Evolutionary conservation across 2,797 vertebrate genomes (phyloP).

Genomic region (Urosaurus nigricauda): DNA sequence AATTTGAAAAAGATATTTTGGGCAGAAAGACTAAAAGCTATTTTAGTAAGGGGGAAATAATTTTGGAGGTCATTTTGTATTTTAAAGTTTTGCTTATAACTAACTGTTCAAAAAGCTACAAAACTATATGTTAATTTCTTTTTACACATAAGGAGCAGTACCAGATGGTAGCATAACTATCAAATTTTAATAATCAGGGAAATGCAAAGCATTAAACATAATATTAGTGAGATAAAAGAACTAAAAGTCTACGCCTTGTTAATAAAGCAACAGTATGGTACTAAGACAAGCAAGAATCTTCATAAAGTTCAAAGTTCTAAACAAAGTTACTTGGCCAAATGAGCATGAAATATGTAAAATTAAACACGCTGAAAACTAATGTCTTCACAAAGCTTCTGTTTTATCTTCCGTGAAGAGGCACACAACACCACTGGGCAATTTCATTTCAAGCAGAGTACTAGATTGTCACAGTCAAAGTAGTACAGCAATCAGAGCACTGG

Average conservation of each 20-base stretch:
- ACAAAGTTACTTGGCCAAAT: neutral
- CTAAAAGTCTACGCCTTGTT: neutral
- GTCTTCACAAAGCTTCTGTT: neutral
- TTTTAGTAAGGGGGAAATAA: conserved; percentile 6
- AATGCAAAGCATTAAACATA: conserved; percentile 11
- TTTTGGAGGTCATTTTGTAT: conserved; percentile 1
- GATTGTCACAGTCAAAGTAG: neutral
- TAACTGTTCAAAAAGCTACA: conserved; percentile 29
- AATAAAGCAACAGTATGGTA: neutral
- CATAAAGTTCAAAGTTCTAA: neutral
- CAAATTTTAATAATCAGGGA: conserved; percentile 26
- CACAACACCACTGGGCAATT: neutral
- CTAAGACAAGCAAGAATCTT: neutral
- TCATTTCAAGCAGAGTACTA: neutral
- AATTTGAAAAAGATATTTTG: neutral
- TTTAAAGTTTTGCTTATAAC: neutral
- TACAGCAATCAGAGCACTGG: neutral
- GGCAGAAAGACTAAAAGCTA: conserved; percentile 12
- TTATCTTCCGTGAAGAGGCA: neutral
- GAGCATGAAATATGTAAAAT: neutral
- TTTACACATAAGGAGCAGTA: conserved; percentile 16
- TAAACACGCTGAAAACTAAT: neutral
- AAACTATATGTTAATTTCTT: conserved; percentile 9
- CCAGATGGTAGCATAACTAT: conserved; percentile 18
- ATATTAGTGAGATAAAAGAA: conserved; percentile 23